Base-by-base conservation (phyloP, 64 coral and sea anemone species). In the Exaiptasia diaphana region DNA sequence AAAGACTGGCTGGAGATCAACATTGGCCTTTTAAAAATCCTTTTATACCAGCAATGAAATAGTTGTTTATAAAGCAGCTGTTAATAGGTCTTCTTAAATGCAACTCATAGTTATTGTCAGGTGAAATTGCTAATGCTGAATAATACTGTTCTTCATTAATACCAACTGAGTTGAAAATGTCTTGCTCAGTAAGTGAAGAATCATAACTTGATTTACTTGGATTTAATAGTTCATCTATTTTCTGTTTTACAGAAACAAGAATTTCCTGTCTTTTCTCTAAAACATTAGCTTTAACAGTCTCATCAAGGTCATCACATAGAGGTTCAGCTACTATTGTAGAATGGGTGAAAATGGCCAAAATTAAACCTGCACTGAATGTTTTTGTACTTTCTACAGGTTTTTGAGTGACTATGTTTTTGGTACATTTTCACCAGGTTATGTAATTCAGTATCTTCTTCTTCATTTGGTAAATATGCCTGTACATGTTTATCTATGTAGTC, bases 381-480 rank as follows among this genome's bases (percentile, higher is more conserved):
- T 78, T 80, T 80, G 34, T 80, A 80, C 46, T 80, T 80, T 63
- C 76, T 80, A 64, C 76, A 80, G 57, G 76, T 56, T 80, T 80
- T 80, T 41, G 54, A 44, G 46, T 80, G 76, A 8, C 57, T 64
- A 41, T 80, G 76, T 61, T 38, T 80, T 58, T 80, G 76, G 29
- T 80, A 80, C 45, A 44, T 80, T 64, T 80, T 63, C 1, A 80
- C 39, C 46, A 80, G 31, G 39, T 80, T 41, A 63, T 80, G 42
- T 17, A 64, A 32, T 64, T 80, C 24, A 64, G 37, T 7, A 23
- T 64, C 76, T 17, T 43, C 61, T 6, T 45, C 76, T 64, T 32
- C n/a, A 15, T 38, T 60, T 43, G 55, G 56, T 58, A 80, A 43
- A 38, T 80, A 48, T 41, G 76, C 76, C 45, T 80, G 55, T 17